These are phyloP conservation scores for Salarias fasciatus DNA, from an alignment of 2,797 vertebrate species.

Conservation along the genomic window DNA sequence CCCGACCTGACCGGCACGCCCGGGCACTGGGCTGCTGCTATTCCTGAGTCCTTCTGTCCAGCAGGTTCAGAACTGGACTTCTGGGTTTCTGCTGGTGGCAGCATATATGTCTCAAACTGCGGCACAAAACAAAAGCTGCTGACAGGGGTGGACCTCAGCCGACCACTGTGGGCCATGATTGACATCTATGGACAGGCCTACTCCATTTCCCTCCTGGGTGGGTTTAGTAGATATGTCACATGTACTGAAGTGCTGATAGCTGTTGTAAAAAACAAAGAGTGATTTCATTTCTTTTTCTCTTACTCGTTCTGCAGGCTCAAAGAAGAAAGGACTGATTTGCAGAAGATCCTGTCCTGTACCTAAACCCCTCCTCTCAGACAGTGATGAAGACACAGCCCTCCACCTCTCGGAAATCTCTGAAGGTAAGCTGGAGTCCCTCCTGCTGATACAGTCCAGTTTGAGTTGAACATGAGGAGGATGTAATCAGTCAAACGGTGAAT, in stretches of 20 bases:
- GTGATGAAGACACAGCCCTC: not conserved
- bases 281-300: not conserved
- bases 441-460: not conserved
- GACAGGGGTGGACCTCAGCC: slow-evolving; percentile 50
- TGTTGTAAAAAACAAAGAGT: not conserved
- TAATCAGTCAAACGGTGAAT: not conserved
- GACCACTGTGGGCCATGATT: slow-evolving; percentile 86
- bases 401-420: not conserved
- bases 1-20: slow-evolving; percentile 77
- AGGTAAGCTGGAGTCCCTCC: slow-evolving; percentile 35
- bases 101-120: slow-evolving; percentile 43
- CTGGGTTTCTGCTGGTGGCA: slow-evolving; percentile 79
- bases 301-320: slow-evolving; percentile 70
- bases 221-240: slow-evolving; percentile 32
- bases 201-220: slow-evolving; percentile 81
- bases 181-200: slow-evolving; percentile 87
- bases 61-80: slow-evolving; percentile 74
- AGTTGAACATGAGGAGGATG: not conserved
- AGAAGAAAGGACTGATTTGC: slow-evolving; percentile 8
- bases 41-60: slow-evolving; percentile 44
- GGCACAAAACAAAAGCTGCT: slow-evolving; percentile 18
- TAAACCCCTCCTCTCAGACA: not conserved
- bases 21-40: slow-evolving; percentile 75
- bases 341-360: slow-evolving; percentile 68
- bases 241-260: not conserved